phyloP scores from a whole-genome alignment of 2,113 vertebrate species.

The Ceyx melanurus region DNA sequence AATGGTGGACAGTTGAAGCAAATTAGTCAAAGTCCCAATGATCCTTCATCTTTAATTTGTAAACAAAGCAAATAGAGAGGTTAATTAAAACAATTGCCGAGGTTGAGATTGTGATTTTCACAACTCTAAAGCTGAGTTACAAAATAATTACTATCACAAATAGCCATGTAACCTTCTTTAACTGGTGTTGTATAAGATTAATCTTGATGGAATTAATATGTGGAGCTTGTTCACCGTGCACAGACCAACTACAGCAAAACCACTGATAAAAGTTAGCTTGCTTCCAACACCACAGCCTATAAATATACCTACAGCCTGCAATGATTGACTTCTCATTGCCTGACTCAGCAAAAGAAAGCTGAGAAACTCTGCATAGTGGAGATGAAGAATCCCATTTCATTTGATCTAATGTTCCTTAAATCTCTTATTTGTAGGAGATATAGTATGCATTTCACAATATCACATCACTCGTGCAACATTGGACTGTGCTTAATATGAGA shows the following conservation, averaged over 20 bases:
- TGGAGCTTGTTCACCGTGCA: fast-evolving
- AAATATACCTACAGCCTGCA: neutral
- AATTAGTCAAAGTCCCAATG: neutral
- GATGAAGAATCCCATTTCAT: neutral
- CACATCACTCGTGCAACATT: neutral
- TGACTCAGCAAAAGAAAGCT: neutral
- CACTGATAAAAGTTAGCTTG: neutral
- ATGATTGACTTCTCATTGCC: neutral
- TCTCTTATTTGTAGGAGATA: neutral
- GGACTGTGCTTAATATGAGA: neutral
- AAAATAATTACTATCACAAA: neutral
- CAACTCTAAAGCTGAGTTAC: neutral
- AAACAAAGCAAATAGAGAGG: neutral
- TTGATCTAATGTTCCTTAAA: neutral
- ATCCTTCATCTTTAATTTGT: neutral
- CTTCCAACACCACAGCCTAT: neutral
- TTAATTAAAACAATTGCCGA: neutral
- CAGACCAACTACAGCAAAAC: neutral
- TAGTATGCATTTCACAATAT: neutral
- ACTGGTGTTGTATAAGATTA: neutral
- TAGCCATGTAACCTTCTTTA: neutral
- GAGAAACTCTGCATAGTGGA: neutral
- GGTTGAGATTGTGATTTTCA: neutral
- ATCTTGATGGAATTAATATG: neutral
- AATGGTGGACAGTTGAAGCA: neutral